Evolutionary conservation across 2,888 invertebrate species (phyloP).

Genomic region (Trissoscelio sp.): DNA sequence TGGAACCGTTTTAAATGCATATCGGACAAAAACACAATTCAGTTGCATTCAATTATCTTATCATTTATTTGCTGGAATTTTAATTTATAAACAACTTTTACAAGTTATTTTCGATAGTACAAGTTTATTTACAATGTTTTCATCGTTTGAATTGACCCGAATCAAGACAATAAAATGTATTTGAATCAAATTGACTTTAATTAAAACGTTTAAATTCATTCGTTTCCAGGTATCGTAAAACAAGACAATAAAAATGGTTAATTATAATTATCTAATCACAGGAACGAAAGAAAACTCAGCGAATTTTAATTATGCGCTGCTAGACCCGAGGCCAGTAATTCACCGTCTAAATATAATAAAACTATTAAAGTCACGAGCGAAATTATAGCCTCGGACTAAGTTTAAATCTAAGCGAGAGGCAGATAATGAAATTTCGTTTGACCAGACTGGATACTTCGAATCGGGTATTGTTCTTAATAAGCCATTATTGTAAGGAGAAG

Average conservation of each 20-base stretch:
- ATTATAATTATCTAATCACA: conserved; percentile 30
- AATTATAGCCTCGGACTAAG: conserved; percentile 17
- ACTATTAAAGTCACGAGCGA: conserved; percentile 16
- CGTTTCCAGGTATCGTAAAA: not conserved
- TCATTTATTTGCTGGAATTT: too few species aligned
- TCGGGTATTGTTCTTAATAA: conserved; percentile 28
- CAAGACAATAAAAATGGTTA: conserved; percentile 2
- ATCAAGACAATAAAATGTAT: conserved; percentile 1
- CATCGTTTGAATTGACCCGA: too few species aligned
- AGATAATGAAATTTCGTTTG: not conserved
- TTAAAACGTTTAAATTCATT: conserved; percentile 9
- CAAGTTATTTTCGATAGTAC: too few species aligned
- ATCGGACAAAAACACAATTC: too few species aligned
- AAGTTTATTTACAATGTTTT: too few species aligned
- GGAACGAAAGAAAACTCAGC: not conserved
- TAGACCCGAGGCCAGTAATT: not conserved
- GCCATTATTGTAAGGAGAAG: conserved; percentile 13
- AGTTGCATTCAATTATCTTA: not conserved
- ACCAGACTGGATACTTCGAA: not conserved
- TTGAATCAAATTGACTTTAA: conserved; percentile 6
- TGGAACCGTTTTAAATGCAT: too few species aligned
- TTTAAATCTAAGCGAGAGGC: not conserved
- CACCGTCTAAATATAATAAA: conserved; percentile 36
- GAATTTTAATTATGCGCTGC: conserved; percentile 30
- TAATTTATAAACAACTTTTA: too few species aligned